Evolutionary conservation across 2,113 vertebrate genomes (phyloP), one percentile per base, ranked within the genome.

Genomic region (Etheostoma spectabile): DNA sequence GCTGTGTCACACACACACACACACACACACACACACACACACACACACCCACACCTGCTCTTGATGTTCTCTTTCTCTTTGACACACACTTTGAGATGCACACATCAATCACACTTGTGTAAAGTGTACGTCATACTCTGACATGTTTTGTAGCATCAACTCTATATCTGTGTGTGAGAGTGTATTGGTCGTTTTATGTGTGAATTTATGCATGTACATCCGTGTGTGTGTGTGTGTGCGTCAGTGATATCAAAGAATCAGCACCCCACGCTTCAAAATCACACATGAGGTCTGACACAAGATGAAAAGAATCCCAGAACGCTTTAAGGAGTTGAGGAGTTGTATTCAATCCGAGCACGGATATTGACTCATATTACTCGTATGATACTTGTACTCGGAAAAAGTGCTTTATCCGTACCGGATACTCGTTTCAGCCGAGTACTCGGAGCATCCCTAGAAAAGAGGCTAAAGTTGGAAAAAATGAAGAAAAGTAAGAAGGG

Each of bases 271-370:
- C 64, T 79, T 79, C 24, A 82, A 56, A 77, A 49, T 57, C 62
- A 35, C 55, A 80, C 61, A 70, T 19, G 24, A 86, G 67, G 68
- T 82, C n/a, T 81, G 67, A 79, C 0, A 27, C 24, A 70, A 77
- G 68, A 30, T 30, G 27, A 30, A 30, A n/a, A n/a, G n/a, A n/a
- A n/a, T n/a, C n/a, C n/a, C n/a, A n/a, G n/a, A n/a, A n/a, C n/a
- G n/a, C n/a, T n/a, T n/a, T n/a, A n/a, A n/a, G n/a, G n/a, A n/a
- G n/a, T n/a, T n/a, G n/a, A n/a, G n/a, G n/a, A n/a, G n/a, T n/a
- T n/a, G n/a, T n/a, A n/a, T n/a, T n/a, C n/a, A n/a, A n/a, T n/a
- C n/a, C n/a, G n/a, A n/a, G n/a, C n/a, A n/a, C n/a, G n/a, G n/a
- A n/a, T n/a, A n/a, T n/a, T n/a, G n/a, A n/a, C n/a, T n/a, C n/a